phyloP scores from a whole-genome alignment of 53 echinoderm and acorn worm species.

The Arbacia lixula region DNA sequence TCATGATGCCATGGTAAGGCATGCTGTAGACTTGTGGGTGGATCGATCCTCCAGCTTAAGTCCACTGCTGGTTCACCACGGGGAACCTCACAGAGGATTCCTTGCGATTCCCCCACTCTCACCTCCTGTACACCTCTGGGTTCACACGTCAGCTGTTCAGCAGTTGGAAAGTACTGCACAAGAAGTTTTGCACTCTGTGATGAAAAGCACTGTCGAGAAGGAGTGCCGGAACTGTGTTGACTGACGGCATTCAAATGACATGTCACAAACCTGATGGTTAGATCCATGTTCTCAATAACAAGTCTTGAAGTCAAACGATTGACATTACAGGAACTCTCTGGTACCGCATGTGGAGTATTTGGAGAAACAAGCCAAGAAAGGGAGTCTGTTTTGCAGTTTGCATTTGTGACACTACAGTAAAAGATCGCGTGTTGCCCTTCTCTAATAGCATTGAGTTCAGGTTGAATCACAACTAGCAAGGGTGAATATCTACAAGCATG shows the following conservation, averaged over 20 bases:
- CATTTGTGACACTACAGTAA: neutral
- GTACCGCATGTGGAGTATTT: neutral
- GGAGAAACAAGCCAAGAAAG: constrained; percentile 11
- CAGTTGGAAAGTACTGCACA: constrained; percentile 6
- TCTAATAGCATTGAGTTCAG: neutral
- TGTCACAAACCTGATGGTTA: neutral
- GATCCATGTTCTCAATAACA: neutral
- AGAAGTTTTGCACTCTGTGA: constrained; percentile 13
- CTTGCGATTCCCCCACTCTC: neutral
- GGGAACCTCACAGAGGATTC: constrained; percentile 25
- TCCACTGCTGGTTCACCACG: constrained; percentile 19
- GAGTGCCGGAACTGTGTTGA: neutral
- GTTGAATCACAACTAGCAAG: neutral
- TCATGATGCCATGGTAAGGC: neutral
- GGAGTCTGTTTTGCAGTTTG: neutral
- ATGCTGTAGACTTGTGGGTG: neutral
- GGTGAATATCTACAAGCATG: neutral
- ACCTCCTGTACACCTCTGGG: neutral
- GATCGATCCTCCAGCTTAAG: constrained; percentile 11
- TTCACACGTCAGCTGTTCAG: neutral
- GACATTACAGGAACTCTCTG: neutral
- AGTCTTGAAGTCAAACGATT: constrained; percentile 2
- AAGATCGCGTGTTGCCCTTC: constrained; percentile 2
- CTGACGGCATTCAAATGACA: neutral
- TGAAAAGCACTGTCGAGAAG: neutral